A percentile compares a stretch with the other conserved stretches of the same genome.
These are phyloP conservation scores for Chouioia cunea DNA, from an alignment of 2,888 invertebrate species.

Conservation along the genomic window DNA sequence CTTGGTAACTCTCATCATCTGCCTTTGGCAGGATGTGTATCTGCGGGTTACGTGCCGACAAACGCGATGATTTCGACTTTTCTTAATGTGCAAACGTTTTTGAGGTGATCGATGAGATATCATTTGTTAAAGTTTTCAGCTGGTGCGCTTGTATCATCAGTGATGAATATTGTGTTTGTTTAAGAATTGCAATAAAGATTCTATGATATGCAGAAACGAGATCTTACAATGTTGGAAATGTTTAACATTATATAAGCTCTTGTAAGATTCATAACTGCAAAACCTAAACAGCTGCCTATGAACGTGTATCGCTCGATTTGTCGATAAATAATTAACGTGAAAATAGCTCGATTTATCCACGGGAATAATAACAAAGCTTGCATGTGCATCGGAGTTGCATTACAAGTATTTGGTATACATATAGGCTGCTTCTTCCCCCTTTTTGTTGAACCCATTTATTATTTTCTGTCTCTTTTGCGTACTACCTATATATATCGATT, in stretches of 20 bases:
- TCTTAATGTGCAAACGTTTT: slow-evolving; percentile 13
- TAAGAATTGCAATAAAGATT: no score
- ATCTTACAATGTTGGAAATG: background rate
- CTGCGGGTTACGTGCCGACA: slow-evolving; percentile 15
- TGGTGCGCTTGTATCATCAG: no score
- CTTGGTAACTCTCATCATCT: slow-evolving; percentile 36
- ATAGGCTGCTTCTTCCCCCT: slow-evolving; percentile 18
- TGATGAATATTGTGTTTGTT: no score
- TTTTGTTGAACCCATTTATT: slow-evolving; percentile 32
- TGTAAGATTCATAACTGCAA: no score
- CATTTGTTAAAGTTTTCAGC: background rate
- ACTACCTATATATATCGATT: slow-evolving; percentile 38
- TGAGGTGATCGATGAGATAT: slow-evolving; percentile 3
- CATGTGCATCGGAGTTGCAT: slow-evolving; percentile 4
- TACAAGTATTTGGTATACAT: slow-evolving; percentile 21
- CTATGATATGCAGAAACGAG: no score
- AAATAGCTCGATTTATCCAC: slow-evolving; percentile 29
- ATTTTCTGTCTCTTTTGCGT: slow-evolving; percentile 31
- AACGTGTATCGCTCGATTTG: background rate
- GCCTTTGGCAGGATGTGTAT: background rate
- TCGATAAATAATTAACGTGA: slow-evolving; percentile 15
- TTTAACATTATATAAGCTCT: background rate
- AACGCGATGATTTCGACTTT: slow-evolving; percentile 19
- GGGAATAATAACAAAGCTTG: slow-evolving; percentile 25
- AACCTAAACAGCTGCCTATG: background rate